phyloP scores from a whole-genome alignment of 2,888 invertebrate genomes.

The Eutolmus rufibarbis region DNA sequence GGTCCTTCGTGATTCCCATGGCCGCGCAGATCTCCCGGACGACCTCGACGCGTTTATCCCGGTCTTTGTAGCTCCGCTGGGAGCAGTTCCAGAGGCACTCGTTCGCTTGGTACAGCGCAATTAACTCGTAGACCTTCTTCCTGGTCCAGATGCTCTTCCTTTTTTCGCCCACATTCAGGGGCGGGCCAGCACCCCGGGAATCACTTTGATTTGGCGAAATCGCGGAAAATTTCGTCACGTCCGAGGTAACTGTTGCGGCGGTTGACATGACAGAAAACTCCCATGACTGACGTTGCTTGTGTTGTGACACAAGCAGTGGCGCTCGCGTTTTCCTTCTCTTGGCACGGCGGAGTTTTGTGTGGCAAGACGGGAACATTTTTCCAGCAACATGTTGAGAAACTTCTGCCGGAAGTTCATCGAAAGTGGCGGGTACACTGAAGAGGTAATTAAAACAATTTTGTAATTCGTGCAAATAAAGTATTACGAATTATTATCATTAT shows the following conservation, averaged over 20 bases:
- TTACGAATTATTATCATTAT: no score
- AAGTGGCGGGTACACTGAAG: background rate
- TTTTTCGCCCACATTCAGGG: background rate
- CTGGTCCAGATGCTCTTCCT: constrained; percentile 54
- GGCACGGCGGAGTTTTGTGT: background rate
- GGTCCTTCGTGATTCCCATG: constrained; percentile 55
- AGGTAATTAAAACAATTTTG: no score
- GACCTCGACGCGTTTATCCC: constrained; percentile 56
- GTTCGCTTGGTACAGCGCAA: constrained; percentile 56
- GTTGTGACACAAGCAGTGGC: background rate
- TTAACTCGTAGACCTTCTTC: constrained; percentile 57
- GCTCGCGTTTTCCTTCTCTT: background rate
- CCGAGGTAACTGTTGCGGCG: background rate
- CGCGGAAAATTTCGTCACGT: background rate
- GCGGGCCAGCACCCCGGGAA: background rate
- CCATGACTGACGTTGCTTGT: background rate
- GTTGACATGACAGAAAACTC: constrained; percentile 15
- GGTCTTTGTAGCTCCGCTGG: constrained; percentile 57
- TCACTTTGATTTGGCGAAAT: background rate
- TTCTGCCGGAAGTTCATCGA: background rate
- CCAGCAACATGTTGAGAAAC: background rate
- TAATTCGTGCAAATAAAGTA: no score
- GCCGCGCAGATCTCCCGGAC: constrained; percentile 55
- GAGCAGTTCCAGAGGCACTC: constrained; percentile 61
- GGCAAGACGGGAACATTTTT: background rate